phyloP scores from a whole-genome alignment of 2,888 invertebrate genomes.

The Cantharis nigra region DNA sequence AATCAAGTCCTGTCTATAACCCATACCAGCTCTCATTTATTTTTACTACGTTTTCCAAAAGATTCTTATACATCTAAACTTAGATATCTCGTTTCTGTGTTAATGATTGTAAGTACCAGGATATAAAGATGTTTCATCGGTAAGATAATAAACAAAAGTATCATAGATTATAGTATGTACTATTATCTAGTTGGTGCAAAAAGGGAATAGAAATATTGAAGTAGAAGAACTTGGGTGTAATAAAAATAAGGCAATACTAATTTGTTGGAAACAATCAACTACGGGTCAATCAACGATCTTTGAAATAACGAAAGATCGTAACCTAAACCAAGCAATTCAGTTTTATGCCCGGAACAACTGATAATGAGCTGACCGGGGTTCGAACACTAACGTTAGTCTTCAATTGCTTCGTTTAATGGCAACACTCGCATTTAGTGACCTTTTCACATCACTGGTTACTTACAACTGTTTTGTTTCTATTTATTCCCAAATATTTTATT shows the following conservation, averaged over 20 bases:
- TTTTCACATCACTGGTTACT: conserved; percentile 27
- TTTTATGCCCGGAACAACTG: conserved; percentile 33
- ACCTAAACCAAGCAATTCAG: conserved; percentile 30
- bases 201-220: not conserved
- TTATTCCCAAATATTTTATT: not conserved
- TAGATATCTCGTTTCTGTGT: not conserved
- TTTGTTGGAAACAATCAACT: conserved; percentile 21
- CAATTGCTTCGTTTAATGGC: conserved; percentile 33
- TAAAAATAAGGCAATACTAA: conserved; percentile 5
- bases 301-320: conserved; percentile 29
- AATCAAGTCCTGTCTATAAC: conserved; percentile 47
- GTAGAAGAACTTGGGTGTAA: not conserved
- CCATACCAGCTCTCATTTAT: conserved; percentile 34
- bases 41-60: conserved; percentile 23
- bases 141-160: not conserved
- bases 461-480: conserved; percentile 20
- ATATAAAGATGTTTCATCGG: not conserved
- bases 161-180: not conserved
- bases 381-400: conserved; percentile 30
- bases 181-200: not conserved
- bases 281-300: conserved; percentile 18
- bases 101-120: not conserved
- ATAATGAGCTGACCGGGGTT: conserved; percentile 33
- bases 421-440: conserved; percentile 32
- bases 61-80: not conserved